phyloP scores from a whole-genome alignment of 2,113 vertebrate genomes.

The Dicrurus megarhynchus region DNA sequence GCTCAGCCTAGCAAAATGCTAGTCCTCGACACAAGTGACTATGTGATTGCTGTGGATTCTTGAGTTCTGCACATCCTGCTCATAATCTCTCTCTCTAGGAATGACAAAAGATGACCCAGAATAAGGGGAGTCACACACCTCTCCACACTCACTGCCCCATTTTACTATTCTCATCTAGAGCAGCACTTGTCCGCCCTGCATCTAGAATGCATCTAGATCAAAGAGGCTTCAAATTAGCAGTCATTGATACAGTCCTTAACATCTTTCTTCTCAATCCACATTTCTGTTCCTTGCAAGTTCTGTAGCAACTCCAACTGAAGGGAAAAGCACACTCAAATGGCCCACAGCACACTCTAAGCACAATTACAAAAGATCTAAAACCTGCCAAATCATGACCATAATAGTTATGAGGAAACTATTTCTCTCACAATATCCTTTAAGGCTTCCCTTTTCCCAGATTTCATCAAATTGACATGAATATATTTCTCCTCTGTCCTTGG shows the following conservation, averaged over 20 bases:
- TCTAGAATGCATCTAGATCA: background rate
- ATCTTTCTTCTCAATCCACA: background rate
- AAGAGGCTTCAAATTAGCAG: background rate
- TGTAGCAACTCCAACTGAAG: background rate
- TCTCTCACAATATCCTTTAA: background rate
- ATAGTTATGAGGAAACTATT: background rate
- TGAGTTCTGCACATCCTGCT: background rate
- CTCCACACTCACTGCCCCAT: background rate
- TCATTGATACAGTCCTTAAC: background rate
- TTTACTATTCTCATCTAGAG: background rate
- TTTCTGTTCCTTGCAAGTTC: background rate
- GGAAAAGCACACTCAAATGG: background rate
- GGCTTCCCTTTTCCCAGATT: background rate
- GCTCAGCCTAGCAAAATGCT: background rate
- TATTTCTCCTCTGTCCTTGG: background rate
- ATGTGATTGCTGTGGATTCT: background rate
- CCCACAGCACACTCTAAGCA: background rate
- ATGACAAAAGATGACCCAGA: background rate
- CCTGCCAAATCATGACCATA: background rate
- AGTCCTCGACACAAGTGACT: background rate
- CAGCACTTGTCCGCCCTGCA: background rate
- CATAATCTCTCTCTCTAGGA: rapidly evolving
- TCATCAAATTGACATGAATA: background rate
- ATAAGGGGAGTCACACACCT: background rate
- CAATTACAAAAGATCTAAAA: background rate